Evolutionary conservation across 37 sponge, comb jelly and placozoan genomes (phyloP).

Genomic region (Oscarella lobularis): DNA sequence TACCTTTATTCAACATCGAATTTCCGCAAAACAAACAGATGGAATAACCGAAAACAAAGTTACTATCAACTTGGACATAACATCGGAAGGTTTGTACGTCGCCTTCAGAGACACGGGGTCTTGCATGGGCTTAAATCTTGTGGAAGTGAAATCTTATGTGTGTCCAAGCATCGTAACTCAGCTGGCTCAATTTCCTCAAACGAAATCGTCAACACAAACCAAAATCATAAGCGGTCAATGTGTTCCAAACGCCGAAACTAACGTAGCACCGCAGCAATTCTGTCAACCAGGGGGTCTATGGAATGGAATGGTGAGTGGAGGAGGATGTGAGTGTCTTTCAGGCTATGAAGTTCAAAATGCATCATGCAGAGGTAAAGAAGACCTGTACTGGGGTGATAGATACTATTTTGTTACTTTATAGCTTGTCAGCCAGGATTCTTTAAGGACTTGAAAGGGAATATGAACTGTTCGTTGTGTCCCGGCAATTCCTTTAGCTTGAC

Average conservation of each 20-base stretch:
- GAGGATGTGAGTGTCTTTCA: no score
- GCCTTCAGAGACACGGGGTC: background rate
- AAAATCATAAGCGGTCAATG: background rate
- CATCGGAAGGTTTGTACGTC: background rate
- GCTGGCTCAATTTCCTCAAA: background rate
- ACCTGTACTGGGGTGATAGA: no score
- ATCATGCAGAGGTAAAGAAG: no score
- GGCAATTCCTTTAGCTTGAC: background rate
- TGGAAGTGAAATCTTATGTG: background rate
- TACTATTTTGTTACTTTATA: no score
- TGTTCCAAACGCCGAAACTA: background rate
- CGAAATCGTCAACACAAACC: background rate
- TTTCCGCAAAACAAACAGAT: no score
- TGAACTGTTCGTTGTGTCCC: background rate
- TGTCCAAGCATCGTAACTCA: background rate
- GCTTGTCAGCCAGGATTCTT: background rate
- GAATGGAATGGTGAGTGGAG: no score
- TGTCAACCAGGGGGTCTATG: no score
- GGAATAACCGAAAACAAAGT: background rate
- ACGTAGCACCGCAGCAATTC: no score
- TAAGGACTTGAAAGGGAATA: background rate
- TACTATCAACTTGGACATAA: background rate
- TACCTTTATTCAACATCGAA: no score
- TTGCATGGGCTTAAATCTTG: background rate
- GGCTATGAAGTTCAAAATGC: no score